Evolutionary conservation across 2,797 vertebrate genomes (phyloP).

Genomic region (Phoeniculus purpureus): DNA sequence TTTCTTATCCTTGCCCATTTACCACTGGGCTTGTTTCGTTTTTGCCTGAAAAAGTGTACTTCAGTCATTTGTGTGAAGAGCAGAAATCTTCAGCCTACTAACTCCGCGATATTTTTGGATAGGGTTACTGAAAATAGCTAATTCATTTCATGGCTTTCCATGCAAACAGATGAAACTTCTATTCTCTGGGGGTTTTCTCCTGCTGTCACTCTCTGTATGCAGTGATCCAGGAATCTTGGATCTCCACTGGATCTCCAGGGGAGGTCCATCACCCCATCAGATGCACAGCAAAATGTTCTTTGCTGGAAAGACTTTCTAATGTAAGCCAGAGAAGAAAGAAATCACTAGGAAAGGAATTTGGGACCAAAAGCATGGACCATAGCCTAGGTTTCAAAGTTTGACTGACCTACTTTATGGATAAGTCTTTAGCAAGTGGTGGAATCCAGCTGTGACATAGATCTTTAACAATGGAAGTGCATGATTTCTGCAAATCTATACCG

Average conservation of each 20-base stretch:
- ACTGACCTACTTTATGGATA: accelerated
- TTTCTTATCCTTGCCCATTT: neutral
- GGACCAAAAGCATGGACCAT: neutral
- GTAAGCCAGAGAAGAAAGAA: neutral
- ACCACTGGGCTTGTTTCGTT: neutral
- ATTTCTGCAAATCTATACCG: neutral
- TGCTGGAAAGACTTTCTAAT: neutral
- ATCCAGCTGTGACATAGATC: neutral
- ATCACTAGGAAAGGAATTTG: neutral
- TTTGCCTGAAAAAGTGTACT: neutral
- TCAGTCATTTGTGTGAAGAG: neutral
- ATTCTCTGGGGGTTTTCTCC: neutral
- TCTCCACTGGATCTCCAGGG: neutral
- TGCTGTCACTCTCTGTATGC: neutral
- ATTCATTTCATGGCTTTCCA: neutral
- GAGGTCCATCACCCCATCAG: accelerated
- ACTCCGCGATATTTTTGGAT: neutral
- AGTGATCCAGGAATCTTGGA: neutral
- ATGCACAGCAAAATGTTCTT: neutral
- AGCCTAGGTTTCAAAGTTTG: neutral
- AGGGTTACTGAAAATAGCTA: neutral
- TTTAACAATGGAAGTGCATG: accelerated
- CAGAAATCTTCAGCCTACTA: neutral
- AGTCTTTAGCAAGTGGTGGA: neutral
- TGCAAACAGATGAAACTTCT: neutral